phyloP scores from a whole-genome alignment of 2,113 vertebrate species.

The Spea bombifrons region DNA sequence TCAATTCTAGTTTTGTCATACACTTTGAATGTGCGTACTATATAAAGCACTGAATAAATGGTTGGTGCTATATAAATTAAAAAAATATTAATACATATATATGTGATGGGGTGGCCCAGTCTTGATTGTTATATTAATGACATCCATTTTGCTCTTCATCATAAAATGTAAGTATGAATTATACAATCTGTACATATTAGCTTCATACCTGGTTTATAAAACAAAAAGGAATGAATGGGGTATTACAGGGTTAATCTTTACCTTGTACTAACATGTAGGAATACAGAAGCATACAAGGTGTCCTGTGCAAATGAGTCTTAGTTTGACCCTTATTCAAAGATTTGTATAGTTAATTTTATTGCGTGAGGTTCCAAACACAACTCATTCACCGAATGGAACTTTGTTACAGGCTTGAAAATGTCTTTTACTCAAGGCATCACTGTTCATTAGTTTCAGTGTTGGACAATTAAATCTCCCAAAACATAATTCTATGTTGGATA shows the following conservation, averaged over 20 bases:
- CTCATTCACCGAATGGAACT: neutral
- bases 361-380: neutral
- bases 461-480: no score
- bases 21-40: no score
- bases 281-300: neutral
- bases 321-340: neutral
- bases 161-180: neutral
- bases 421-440: no score
- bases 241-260: neutral
- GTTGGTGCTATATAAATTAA: no score
- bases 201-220: slow-evolving; percentile 1
- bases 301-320: neutral
- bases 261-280: neutral
- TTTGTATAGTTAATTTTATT: neutral
- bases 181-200: neutral
- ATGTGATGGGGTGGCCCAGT: no score
- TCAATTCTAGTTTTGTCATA: no score
- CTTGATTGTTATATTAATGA: no score
- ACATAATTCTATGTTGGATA: no score
- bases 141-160: neutral
- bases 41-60: no score
- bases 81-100: no score
- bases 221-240: slow-evolving; percentile 27
- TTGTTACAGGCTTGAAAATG: neutral
- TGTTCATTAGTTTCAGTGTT: no score